Evolutionary conservation across 2,888 invertebrate species (phyloP), one percentile per base, ranked within the genome.

Genomic region (Noctuana brunneofusca): DNA sequence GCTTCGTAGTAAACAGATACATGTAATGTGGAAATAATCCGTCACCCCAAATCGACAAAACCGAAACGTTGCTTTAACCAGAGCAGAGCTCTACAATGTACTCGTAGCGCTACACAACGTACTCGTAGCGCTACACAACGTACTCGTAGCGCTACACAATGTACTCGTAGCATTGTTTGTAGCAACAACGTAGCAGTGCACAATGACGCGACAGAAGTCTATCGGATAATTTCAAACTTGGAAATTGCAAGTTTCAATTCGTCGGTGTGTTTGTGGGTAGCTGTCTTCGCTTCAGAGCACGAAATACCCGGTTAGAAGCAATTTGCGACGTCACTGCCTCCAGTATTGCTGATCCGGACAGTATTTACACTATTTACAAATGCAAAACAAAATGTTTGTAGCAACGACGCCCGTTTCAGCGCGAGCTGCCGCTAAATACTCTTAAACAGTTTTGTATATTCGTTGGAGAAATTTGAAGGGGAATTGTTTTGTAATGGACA

Each of bases 301-400:
- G 75, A 80, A 77, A 85, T 83, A 79, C 79, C 63, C 69, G 69
- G 69, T 69, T 73, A 75, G 83, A 87, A 88, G 86, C 88, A 87
- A 88, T 87, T 87, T 85, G 86, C 84, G 80, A 77, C 80, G 84
- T 88, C 87, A 87, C 85, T 77, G 72, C 41, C 58, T 24, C 35
- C 68, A 64, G 75, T 75, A 71, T 71, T 48, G 24, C 58, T 18
- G 22, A 14, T 30, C 72, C 72, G 63, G 66, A 73, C 67, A 65
- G 80, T 81, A 81, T 84, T 85, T 83, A 79, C 81, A 77, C 84
- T 81, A 81, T 84, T 85, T 83, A 79, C 81, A 77, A 84, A 86
- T 82, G 84, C 78, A 78, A 80, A 84, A 81, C 84, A 80, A 81
- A 86, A 81, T 80, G 80, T 68, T 72, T 74, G 79, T 80, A 82